phyloP scores from a whole-genome alignment of 2,888 invertebrate genomes.

The Melieria crassipennis region DNA sequence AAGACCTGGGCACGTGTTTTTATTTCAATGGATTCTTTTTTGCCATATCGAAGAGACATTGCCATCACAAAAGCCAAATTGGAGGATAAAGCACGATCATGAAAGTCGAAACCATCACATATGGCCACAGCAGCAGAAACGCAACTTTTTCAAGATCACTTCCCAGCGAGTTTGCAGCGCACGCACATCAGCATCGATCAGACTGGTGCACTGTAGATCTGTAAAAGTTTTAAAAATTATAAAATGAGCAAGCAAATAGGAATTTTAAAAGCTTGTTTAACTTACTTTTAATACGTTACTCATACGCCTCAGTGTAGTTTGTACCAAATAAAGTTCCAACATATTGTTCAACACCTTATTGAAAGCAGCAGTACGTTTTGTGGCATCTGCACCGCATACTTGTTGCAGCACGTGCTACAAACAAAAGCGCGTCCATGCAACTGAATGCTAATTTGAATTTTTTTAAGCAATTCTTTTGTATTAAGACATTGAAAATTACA shows the following conservation, averaged over 20 bases:
- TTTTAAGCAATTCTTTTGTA: not conserved
- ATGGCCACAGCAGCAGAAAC: conserved; percentile 89
- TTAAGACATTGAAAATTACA: conserved; percentile 1
- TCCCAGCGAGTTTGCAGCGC: conserved; percentile 77
- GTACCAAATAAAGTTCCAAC: conserved; percentile 80
- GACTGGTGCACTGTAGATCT: not conserved
- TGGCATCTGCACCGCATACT: conserved; percentile 66
- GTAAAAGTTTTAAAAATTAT: not conserved
- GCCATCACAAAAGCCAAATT: conserved; percentile 83
- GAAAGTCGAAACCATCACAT: conserved; percentile 90
- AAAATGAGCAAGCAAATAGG: not conserved
- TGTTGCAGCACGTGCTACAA: conserved; percentile 73
- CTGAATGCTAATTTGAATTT: conserved; percentile 62
- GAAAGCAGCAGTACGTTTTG: conserved; percentile 70
- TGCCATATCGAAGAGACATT: conserved; percentile 83
- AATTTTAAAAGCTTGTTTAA: not conserved
- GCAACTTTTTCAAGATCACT: conserved; percentile 74
- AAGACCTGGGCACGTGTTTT: conserved; percentile 77
- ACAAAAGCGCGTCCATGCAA: conserved; percentile 86
- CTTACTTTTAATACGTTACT: conserved; percentile 77
- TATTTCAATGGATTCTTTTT: conserved; percentile 84
- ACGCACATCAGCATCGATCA: conserved; percentile 46
- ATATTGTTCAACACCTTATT: conserved; percentile 75
- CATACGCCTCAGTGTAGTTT: conserved; percentile 77
- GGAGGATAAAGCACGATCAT: conserved; percentile 80